A percentile compares a stretch with the other conserved stretches of the same genome.
Conservation (phyloP, 1,140 invertebrate genomes). For the Phthorimaea operculella region DNA sequence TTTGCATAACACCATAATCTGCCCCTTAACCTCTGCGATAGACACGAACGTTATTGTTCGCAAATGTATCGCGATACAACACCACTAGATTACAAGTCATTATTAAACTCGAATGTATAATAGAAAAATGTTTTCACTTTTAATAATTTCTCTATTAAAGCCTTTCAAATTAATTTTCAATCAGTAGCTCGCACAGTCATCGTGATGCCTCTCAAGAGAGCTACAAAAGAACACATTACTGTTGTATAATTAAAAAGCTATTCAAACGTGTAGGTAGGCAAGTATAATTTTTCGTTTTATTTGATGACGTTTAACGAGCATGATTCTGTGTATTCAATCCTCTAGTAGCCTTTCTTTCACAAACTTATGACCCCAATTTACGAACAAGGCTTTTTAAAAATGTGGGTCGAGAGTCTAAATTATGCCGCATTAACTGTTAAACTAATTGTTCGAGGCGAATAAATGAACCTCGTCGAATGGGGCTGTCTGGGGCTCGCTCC, state of each 20-base stretch:
- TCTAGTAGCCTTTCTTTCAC: conserved; percentile 13
- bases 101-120: too few relatives aligned
- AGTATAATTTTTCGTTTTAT: conserved; percentile 7
- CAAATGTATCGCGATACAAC: too few relatives aligned
- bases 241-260: conserved; percentile 15
- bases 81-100: too few relatives aligned
- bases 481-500: conserved; percentile 2
- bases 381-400: conserved; percentile 10
- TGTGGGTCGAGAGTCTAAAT: conserved; percentile 13
- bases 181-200: not conserved
- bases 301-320: conserved; percentile 16
- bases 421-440: conserved; percentile 15
- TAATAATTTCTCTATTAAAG: too few relatives aligned
- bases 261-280: not conserved
- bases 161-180: too few relatives aligned
- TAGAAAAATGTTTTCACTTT: too few relatives aligned
- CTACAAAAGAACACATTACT: conserved; percentile 6
- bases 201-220: not conserved
- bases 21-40: not conserved
- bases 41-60: too few relatives aligned
- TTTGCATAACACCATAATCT: not conserved
- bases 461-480: conserved; percentile 14
- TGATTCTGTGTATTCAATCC: conserved; percentile 6
- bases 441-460: conserved; percentile 12
- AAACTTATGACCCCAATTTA: conserved; percentile 15